These are phyloP conservation scores for Pinna nobilis DNA, from an alignment of 1,140 invertebrate genomes.

Conservation along the genomic window DNA sequence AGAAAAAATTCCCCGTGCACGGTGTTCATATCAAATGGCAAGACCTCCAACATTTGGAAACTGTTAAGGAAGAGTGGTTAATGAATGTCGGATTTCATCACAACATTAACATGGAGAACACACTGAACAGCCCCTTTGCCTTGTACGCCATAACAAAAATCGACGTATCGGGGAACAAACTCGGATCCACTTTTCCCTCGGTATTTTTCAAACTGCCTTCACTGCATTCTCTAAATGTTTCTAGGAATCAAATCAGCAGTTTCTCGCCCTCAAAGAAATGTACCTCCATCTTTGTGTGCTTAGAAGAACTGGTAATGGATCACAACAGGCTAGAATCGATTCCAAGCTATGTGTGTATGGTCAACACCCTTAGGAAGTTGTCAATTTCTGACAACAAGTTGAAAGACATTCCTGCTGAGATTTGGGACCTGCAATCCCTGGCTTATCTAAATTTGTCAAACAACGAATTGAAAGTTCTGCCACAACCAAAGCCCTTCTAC, in stretches of 20 bases:
- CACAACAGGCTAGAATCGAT: conserved; percentile 90
- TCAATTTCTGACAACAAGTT: conserved; percentile 97
- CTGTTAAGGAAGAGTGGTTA: conserved; percentile 85
- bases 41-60: conserved; percentile 79
- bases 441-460: conserved; percentile 91
- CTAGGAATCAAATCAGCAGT: conserved; percentile 90
- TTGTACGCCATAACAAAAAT: conserved; percentile 93
- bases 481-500: conserved; percentile 66
- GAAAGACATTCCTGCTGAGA: conserved; percentile 86
- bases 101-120: conserved; percentile 52
- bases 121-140: conserved; percentile 76
- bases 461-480: conserved; percentile 91
- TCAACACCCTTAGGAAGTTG: conserved; percentile 87
- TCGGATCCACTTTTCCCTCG: conserved; percentile 84
- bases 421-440: conserved; percentile 83
- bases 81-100: conserved; percentile 74
- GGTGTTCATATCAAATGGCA: conserved; percentile 98
- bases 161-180: conserved; percentile 93
- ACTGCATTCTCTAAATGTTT: conserved; percentile 86
- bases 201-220: conserved; percentile 90
- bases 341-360: conserved; percentile 86
- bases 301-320: conserved; percentile 93
- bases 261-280: conserved; percentile 76
- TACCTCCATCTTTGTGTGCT: conserved; percentile 60
- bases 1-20: conserved; percentile 86